Evolutionary conservation across 2,888 invertebrate species (phyloP), one percentile per base, ranked within the genome.

Genomic region (Ichneumoninae sp.): DNA sequence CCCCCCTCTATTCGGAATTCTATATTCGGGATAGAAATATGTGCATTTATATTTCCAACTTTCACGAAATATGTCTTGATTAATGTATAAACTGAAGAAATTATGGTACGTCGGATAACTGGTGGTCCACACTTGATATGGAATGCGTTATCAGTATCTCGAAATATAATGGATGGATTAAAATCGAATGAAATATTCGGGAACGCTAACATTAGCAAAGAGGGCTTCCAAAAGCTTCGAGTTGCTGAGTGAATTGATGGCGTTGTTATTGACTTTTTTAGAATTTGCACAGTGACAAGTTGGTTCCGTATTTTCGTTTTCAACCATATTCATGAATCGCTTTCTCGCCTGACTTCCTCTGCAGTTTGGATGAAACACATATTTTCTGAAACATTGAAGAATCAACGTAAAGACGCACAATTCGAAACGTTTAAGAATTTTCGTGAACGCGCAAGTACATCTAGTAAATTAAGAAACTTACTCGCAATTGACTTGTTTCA

Each of bases 281-380:
- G 40, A 30, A 36, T 80, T 85, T 63, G 63, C 73, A 52, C 84
- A 87, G 22, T 74, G 81, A 57, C 87, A 88, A 10, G 78, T 68
- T 13, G 84, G 80, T 26, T 86, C 84, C 22, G 73, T 63, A 44
- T 85, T 76, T 2, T 85, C 88, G 70, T 87, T 85, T 44, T 88
- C 86, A 19, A 83, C 83, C 13, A 85, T 71, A 50, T 79, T 83
- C 65, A 88, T 85, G 65, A 89, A 86, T 22, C 89, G 89, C 81
- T 89, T 89, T 74, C 81, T 89, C 40, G 90, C 89, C 84, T 90
- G 90, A 44, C 87, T 87, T 52, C 90, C 90, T 87, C 90, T 87
- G 80, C 90, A 90, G 40, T 89, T 86, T 3, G 86, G 88, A 79
- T 90, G 88, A 73, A 84, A 90, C 1, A 89, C 89, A 66, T 87